A percentile compares a stretch with the other conserved stretches of the same genome.
Evolutionary conservation across 2,888 invertebrate genomes (phyloP).

Genomic region (Nemoura dubitans): DNA sequence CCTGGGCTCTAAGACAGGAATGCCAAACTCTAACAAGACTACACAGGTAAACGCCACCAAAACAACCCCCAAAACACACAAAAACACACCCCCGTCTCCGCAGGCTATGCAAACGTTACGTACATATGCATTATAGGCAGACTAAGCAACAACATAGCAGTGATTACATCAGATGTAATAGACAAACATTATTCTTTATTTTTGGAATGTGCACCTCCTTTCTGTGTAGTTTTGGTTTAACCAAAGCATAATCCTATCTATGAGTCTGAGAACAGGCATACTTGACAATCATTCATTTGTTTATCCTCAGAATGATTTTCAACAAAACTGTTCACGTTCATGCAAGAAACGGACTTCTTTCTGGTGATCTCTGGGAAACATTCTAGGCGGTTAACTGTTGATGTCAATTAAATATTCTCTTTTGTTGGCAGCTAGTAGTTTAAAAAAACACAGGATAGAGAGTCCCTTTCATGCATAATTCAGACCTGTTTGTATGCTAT

Average conservation of each 20-base stretch:
- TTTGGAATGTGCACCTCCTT: not conserved
- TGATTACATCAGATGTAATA: not conserved
- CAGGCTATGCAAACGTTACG: not conserved
- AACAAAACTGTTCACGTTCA: too few relatives aligned
- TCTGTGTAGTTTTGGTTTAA: not conserved
- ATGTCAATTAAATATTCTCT: too few relatives aligned
- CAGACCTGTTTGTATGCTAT: too few relatives aligned
- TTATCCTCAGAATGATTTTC: not conserved
- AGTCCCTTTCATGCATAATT: too few relatives aligned
- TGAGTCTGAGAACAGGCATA: not conserved
- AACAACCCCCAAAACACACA: conserved; percentile 34
- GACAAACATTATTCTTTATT: not conserved
- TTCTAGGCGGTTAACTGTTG: too few relatives aligned
- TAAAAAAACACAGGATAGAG: too few relatives aligned
- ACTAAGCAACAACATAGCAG: conserved; percentile 18
- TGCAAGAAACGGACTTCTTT: too few relatives aligned
- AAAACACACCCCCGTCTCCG: not conserved
- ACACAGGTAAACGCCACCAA: conserved; percentile 43
- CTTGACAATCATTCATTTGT: not conserved
- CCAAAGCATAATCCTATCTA: not conserved
- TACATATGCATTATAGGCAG: conserved; percentile 18
- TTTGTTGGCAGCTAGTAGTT: too few relatives aligned
- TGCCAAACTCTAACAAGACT: conserved; percentile 43
- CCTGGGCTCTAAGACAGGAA: conserved; percentile 48
- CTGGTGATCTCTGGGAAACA: too few relatives aligned